These are phyloP conservation scores for Pristionchus exspectatus DNA, from an alignment of 2,888 invertebrate species.

Conservation along the genomic window DNA sequence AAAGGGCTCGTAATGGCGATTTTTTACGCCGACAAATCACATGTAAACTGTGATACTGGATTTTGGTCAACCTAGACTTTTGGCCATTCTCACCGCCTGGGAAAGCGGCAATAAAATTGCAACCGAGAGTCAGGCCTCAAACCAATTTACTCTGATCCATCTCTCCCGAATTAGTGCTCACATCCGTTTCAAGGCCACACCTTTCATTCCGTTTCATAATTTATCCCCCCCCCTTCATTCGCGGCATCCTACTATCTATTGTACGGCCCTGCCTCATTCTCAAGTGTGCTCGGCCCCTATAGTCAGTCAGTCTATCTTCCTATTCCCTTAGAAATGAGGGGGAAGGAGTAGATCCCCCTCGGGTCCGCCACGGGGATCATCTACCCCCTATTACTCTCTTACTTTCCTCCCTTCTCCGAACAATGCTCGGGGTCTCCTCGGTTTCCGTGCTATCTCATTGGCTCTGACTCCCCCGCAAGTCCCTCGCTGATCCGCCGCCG, in stretches of 20 bases:
- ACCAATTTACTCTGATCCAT: background rate
- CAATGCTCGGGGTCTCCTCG: background rate
- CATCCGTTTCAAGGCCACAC: background rate
- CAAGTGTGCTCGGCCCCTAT: background rate
- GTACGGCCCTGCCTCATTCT: background rate
- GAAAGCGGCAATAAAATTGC: background rate
- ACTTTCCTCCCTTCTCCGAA: background rate
- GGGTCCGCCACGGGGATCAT: background rate
- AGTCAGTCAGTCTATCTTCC: constrained; percentile 1
- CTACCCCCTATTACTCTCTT: constrained; percentile 42
- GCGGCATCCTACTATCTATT: constrained; percentile 8
- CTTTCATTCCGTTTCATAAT: constrained; percentile 31
- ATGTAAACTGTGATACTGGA: too few relatives aligned
- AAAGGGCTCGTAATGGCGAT: too few relatives aligned
- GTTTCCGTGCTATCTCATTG: background rate
- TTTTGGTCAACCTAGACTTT: too few relatives aligned
- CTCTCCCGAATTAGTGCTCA: background rate
- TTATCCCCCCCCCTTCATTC: background rate
- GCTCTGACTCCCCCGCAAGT: background rate
- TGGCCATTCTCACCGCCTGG: background rate
- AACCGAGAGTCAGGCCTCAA: background rate
- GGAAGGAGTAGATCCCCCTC: background rate
- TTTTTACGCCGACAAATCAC: too few relatives aligned
- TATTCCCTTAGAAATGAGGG: background rate
- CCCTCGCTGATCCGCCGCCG: background rate